Base-by-base conservation (phyloP, 2,113 vertebrate species). In the Hyperoodon ampullatus region DNA sequence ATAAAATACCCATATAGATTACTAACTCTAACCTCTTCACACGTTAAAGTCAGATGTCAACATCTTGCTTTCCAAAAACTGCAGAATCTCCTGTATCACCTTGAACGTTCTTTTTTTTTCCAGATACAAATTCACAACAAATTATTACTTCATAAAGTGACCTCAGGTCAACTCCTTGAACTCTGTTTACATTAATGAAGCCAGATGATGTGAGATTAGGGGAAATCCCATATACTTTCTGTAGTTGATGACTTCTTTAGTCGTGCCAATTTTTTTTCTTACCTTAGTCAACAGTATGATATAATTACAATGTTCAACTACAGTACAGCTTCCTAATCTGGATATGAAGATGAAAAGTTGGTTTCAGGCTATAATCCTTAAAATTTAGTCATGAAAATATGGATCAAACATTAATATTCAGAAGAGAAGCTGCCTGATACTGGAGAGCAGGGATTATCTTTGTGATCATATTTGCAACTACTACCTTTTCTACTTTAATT, bases 191-290 rank as follows among this genome's bases (percentile, higher is more conserved):
- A 28, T 55, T 65, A 68, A 83, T 77, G 35, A 94, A 92, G 86
- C n/a, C 61, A 92, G 26, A 74, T 96, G 66, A 96, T 74, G 47
- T 94, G 80, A 95, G 50, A 96, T 16, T 82, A 86, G 95, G 96
- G 96, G 92, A 96, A 97, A 95, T 91, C 96, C 95, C 95, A 95
- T 96, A 83, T 74, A 63, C 44, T 58, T 78, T 93, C 83, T 94
- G 78, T 91, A 77, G 86, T 18, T 81, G 66, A 96, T 72, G 88
- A 39, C 94, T 88, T 94, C 75, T 58, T 82, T 93, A 91, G 94
- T 78, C 55, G 4, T 77, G 77, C 72, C 89, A 26, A 82, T 39
- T n/a, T 87, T 93, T 95, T 94, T 35, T 89, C 44, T 92, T 65
- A 33, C n/a, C 39, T 96, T 94, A 77, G 68, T 95, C 92, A 95